Evolutionary conservation across 2,113 vertebrate genomes (phyloP).

Genomic region (Brachyhypopomus occidentalis): DNA sequence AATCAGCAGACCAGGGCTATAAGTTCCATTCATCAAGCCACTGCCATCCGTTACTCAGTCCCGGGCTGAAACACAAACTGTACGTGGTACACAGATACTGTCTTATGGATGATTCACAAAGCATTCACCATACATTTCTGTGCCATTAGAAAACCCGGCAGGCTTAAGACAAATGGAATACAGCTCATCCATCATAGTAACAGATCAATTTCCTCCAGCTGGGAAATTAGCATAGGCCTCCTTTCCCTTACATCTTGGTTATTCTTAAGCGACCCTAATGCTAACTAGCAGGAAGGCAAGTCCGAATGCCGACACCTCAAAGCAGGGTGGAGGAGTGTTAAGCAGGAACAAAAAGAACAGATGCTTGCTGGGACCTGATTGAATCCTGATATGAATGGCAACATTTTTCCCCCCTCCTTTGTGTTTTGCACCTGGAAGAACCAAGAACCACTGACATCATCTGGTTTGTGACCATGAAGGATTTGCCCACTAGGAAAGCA

Average conservation of each 20-base stretch:
- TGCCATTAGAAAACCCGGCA: conserved; percentile 16
- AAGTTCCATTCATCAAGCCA: background rate
- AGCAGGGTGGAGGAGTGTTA: background rate
- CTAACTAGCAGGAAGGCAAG: conserved; percentile 1
- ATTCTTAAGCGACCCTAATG: conserved; percentile 5
- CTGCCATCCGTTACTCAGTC: background rate
- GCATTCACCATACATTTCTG: conserved; percentile 4
- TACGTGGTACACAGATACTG: background rate
- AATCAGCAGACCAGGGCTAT: background rate
- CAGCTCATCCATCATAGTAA: conserved; percentile 32
- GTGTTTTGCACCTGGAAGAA: conserved; percentile 20
- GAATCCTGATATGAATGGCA: conserved; percentile 34
- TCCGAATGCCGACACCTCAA: conserved; percentile 8
- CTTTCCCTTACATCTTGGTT: conserved; percentile 3
- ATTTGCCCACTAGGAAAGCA: conserved; percentile 45
- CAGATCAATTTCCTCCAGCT: conserved; percentile 16
- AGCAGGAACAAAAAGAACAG: conserved; percentile 16
- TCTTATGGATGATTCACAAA: conserved; percentile 17
- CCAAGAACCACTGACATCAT: conserved; percentile 14
- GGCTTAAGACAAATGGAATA: background rate
- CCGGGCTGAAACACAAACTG: background rate
- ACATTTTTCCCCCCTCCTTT: background rate
- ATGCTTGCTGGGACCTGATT: background rate
- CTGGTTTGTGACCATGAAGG: conserved; percentile 35
- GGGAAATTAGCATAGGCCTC: conserved; percentile 15